phyloP scores from a whole-genome alignment of 2,888 invertebrate genomes.

The Catonia carolina region DNA sequence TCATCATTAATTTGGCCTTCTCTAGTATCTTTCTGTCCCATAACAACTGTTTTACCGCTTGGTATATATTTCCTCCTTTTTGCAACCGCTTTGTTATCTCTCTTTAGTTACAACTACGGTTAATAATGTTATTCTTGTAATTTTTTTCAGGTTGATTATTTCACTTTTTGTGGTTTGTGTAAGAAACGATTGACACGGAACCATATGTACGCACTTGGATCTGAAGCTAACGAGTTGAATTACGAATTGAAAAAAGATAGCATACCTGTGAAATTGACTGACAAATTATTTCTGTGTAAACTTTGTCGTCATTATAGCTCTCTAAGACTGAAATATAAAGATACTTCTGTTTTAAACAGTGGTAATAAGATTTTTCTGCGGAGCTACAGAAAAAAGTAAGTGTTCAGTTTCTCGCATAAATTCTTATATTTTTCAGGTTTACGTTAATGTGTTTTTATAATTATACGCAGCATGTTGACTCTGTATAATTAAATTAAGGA shows the following conservation, averaged over 20 bases:
- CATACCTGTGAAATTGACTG: conserved; percentile 61
- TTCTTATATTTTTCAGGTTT: too few species aligned
- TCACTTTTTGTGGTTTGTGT: conserved; percentile 70
- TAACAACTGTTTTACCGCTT: too few species aligned
- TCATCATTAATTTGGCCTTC: too few species aligned
- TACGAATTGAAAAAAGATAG: conserved; percentile 42
- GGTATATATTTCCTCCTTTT: too few species aligned
- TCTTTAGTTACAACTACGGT: too few species aligned
- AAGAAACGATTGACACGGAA: conserved; percentile 67
- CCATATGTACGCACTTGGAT: conserved; percentile 60
- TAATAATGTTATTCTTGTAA: too few species aligned
- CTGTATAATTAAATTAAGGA: too few species aligned
- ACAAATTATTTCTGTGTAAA: conserved; percentile 73
- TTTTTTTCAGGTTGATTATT: conserved; percentile 52
- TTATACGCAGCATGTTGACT: too few species aligned
- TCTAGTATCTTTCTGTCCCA: too few species aligned
- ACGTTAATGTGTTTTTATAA: too few species aligned
- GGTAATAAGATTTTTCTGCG: conserved; percentile 50
- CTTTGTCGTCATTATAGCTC: conserved; percentile 72
- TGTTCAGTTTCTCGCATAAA: conserved; percentile 11
- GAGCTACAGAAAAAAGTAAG: conserved; percentile 58
- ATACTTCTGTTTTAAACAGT: conserved; percentile 38
- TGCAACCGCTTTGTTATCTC: too few species aligned
- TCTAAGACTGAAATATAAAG: conserved; percentile 55
- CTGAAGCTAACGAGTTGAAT: conserved; percentile 49